phyloP scores from a whole-genome alignment of 2,797 vertebrate genomes.

The Ctenochaetus hawaiiensis region DNA sequence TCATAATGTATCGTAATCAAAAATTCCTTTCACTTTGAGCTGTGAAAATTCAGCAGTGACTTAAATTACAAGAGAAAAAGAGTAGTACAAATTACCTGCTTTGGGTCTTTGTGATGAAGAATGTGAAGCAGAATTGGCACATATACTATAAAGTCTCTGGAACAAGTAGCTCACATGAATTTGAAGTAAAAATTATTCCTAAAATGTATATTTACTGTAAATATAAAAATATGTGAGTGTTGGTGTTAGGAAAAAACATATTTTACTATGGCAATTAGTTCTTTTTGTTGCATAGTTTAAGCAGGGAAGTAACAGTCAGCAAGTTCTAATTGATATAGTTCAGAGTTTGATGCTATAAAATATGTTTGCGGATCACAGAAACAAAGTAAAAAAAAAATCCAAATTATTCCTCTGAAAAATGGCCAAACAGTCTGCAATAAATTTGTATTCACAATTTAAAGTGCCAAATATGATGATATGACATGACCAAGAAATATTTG shows the following conservation, averaged over 20 bases:
- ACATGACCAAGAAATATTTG: not conserved
- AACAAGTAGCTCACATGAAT: not conserved
- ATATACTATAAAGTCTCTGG: not conserved
- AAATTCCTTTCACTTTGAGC: slow-evolving; percentile 10
- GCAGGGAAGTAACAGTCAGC: not conserved
- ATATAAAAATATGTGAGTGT: not conserved
- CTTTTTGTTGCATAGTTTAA: not conserved
- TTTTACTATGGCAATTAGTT: not conserved
- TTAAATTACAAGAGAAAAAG: slow-evolving; percentile 11
- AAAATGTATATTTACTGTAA: not conserved
- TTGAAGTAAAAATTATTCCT: not conserved
- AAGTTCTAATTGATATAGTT: not conserved
- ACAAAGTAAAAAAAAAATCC: not conserved
- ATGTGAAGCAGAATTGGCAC: not conserved
- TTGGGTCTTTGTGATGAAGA: slow-evolving; percentile 4
- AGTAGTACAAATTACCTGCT: slow-evolving; percentile 24
- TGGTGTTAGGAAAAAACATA: not conserved
- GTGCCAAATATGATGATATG: not conserved
- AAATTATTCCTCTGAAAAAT: too few relatives aligned
- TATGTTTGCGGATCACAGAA: not conserved
- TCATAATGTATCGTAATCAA: slow-evolving; percentile 24
- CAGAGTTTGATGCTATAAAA: not conserved
- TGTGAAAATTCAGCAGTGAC: slow-evolving; percentile 25
- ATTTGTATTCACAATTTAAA: not conserved
- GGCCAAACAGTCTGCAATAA: too few relatives aligned